Conservation (phyloP, 2,888 invertebrate species). For the Microplitis manilae region DNA sequence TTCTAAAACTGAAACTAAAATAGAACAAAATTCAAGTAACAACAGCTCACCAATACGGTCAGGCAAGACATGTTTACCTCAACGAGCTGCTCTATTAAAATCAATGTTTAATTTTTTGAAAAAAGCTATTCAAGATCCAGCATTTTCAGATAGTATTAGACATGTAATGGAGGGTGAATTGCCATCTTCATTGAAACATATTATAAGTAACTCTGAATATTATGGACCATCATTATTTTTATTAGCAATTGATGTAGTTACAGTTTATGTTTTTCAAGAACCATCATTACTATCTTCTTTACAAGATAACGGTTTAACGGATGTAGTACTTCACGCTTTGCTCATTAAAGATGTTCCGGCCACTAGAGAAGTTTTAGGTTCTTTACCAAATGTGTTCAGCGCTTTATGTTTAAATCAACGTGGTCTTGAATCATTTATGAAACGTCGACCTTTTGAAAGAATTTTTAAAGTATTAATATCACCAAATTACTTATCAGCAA, state of each 20-base stretch:
- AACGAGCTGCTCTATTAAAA: conserved; percentile 87
- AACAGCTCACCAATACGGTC: conserved; percentile 70
- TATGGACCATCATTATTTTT: conserved; percentile 90
- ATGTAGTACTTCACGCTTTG: conserved; percentile 87
- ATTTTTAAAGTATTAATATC: conserved; percentile 86
- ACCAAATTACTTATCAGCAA: conserved; percentile 87
- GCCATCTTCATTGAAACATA: conserved; percentile 84
- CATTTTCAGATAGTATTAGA: conserved; percentile 85
- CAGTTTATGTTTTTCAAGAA: conserved; percentile 88
- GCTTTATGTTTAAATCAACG: conserved; percentile 88
- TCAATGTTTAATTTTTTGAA: conserved; percentile 92
- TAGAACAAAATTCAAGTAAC: conserved; percentile 60
- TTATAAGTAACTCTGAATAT: conserved; percentile 91
- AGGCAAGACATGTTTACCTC: conserved; percentile 81
- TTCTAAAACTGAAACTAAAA: conserved; percentile 60
- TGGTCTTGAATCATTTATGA: conserved; percentile 84
- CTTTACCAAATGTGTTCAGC: conserved; percentile 89
- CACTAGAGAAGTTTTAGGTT: conserved; percentile 84
- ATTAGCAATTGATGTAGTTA: conserved; percentile 87
- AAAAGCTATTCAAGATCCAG: conserved; percentile 86
- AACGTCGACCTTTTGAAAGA: conserved; percentile 85
- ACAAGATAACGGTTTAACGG: conserved; percentile 89
- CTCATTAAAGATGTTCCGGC: conserved; percentile 87
- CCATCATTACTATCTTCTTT: conserved; percentile 86
- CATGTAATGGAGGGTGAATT: conserved; percentile 90